These are phyloP conservation scores for Ceriagrion tenellum DNA, from an alignment of 2,888 invertebrate species.

Conservation along the genomic window DNA sequence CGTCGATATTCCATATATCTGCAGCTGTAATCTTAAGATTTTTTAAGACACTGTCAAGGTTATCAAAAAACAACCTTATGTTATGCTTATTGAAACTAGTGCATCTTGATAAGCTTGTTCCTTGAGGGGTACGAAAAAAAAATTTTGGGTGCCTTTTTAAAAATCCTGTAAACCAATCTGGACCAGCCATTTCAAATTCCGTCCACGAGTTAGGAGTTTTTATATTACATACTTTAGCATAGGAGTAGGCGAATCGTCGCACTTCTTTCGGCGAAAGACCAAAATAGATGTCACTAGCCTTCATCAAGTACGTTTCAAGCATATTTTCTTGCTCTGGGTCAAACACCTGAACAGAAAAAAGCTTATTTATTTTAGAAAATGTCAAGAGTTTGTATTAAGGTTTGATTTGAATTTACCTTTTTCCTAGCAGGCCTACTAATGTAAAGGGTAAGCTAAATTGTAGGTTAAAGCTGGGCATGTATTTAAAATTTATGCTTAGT, in stretches of 20 bases:
- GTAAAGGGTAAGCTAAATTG: no score
- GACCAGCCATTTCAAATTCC: slow-evolving; percentile 68
- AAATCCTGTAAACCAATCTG: slow-evolving; percentile 70
- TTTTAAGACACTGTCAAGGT: slow-evolving; percentile 72
- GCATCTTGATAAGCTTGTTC: slow-evolving; percentile 72
- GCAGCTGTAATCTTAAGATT: slow-evolving; percentile 72
- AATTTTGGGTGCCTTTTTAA: slow-evolving; percentile 70
- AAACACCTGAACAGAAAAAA: no score
- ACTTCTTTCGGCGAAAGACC: neutral
- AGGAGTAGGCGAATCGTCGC: neutral
- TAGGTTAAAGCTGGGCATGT: no score
- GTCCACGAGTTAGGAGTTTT: slow-evolving; percentile 60
- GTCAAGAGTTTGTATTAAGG: no score
- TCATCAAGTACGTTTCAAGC: neutral
- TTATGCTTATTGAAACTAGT: slow-evolving; percentile 70
- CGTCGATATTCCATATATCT: no score
- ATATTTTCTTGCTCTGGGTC: slow-evolving; percentile 77
- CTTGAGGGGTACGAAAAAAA: slow-evolving; percentile 71
- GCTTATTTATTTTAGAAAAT: no score
- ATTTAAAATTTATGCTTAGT: no score
- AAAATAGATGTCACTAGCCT: neutral
- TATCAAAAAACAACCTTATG: slow-evolving; percentile 69
- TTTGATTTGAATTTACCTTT: no score
- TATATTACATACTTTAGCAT: neutral
- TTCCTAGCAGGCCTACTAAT: no score